phyloP scores from a whole-genome alignment of 1,140 invertebrate species.

The Melanaphis sacchari region DNA sequence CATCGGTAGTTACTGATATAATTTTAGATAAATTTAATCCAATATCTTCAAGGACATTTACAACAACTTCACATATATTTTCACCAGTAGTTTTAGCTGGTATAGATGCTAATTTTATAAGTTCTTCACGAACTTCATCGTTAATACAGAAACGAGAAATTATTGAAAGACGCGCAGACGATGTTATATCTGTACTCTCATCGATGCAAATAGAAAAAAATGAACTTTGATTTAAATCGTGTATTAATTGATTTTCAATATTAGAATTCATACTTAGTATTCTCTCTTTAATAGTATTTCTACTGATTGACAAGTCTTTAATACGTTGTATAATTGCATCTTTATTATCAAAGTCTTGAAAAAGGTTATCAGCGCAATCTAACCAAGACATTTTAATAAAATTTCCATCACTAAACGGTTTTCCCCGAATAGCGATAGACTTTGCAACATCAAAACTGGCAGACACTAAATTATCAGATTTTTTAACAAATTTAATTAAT shows the following conservation, averaged over 20 bases:
- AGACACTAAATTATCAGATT: background rate
- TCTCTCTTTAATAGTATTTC: slow-evolving; percentile 31
- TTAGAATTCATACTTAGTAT: slow-evolving; percentile 18
- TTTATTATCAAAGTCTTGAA: background rate
- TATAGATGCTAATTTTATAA: background rate
- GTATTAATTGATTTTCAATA: slow-evolving; percentile 18
- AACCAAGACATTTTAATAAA: slow-evolving; percentile 19
- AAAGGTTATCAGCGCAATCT: background rate
- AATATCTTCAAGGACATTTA: slow-evolving; percentile 25
- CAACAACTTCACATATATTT: slow-evolving; percentile 27
- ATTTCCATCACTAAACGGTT: background rate
- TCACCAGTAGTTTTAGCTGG: slow-evolving; percentile 15
- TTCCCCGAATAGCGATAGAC: background rate
- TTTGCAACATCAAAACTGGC: background rate
- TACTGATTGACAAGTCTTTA: background rate
- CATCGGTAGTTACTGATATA: background rate
- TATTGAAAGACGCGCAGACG: background rate
- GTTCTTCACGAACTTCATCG: background rate
- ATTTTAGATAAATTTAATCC: slow-evolving; percentile 32
- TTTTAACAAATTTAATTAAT: slow-evolving; percentile 29
- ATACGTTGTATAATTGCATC: background rate
- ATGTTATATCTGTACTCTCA: slow-evolving; percentile 23
- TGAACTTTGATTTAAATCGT: background rate
- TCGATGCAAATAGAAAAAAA: background rate
- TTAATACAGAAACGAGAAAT: slow-evolving; percentile 4